Conservation (phyloP, 2,113 vertebrate species). For the Bubo scandiacus region DNA sequence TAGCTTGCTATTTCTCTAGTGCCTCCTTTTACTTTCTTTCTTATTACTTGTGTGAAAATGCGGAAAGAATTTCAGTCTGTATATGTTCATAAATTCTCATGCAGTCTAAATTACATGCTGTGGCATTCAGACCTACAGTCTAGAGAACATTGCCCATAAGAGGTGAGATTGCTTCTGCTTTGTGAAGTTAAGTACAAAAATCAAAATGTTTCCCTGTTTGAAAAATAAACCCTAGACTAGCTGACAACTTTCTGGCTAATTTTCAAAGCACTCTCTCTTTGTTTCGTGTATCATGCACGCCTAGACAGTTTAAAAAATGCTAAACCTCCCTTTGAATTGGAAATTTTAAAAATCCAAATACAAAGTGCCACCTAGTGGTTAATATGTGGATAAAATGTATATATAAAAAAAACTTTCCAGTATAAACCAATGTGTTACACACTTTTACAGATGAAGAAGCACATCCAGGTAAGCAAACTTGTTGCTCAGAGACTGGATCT, state of each 20-base stretch:
- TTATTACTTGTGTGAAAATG: background rate
- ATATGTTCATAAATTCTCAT: background rate
- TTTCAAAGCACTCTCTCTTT: background rate
- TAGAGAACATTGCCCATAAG: background rate
- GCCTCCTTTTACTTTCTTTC: background rate
- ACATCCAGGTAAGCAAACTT: background rate
- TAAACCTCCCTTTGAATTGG: background rate
- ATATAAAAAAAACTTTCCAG: background rate
- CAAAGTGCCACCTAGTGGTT: slow-evolving; percentile 7
- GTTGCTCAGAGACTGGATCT: background rate
- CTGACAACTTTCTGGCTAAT: background rate
- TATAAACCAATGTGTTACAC: background rate
- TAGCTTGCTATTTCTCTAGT: background rate
- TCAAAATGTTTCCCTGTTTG: background rate
- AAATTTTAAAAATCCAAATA: background rate
- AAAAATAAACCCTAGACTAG: background rate
- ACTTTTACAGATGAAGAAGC: background rate
- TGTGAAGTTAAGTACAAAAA: slow-evolving; percentile 8
- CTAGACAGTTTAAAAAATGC: background rate
- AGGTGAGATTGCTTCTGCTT: background rate
- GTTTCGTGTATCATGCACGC: background rate
- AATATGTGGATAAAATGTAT: background rate
- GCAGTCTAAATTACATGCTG: background rate
- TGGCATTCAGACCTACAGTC: background rate
- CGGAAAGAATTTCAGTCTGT: background rate